Evolutionary conservation across 2,888 invertebrate species (phyloP), one percentile per base, ranked within the genome.

Genomic region (Euplexia lucipara): DNA sequence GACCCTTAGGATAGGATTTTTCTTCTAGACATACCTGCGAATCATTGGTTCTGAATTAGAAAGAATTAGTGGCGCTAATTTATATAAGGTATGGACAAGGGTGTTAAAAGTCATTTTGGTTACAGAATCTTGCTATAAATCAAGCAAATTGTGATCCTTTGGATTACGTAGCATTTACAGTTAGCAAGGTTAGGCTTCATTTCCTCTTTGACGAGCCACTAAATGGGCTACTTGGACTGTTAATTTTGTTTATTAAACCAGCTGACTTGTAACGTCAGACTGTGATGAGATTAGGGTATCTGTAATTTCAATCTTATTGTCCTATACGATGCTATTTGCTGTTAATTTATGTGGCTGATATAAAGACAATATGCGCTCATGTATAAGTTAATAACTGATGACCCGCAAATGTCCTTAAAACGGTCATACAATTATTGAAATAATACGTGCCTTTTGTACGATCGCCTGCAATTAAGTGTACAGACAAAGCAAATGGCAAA

Each of bases 361-460:
- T n/a, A n/a, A 22, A 22, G 41, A 42, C 32, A 26, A 34, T 22
- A 10, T 22, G 54, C 22, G 14, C 35, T 14, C 35, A 16, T 7
- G 6, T 66, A 26, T 22, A 18, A 34, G 2, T 20, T 12, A n/a
- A 22, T 12, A 6, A 34, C 18, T 66, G 39, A 18, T 66, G 9
- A 34, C 4, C 14, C 16, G 1, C 20, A 32, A 16, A 61, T 18
- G 14, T 18, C 32, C 22, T 62, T 45, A 26, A 30, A 63, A 61
- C 8, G 20, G 9, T 14, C 22, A 34, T 3, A 41, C 49, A 41
- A n/a, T n/a, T n/a, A 34, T 51, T n/a, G 22, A 39, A 65, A 7
- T 18, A 18, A 65, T 12, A 47, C 32, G 22, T 62, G 65, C 26
- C 18, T 22, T 65, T 48, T 39, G 22, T 18, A 32, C 10, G 37